Evolutionary conservation across 2,888 invertebrate genomes (phyloP), one percentile per base, ranked within the genome.

Genomic region (Chrysomela aeneicollis): DNA sequence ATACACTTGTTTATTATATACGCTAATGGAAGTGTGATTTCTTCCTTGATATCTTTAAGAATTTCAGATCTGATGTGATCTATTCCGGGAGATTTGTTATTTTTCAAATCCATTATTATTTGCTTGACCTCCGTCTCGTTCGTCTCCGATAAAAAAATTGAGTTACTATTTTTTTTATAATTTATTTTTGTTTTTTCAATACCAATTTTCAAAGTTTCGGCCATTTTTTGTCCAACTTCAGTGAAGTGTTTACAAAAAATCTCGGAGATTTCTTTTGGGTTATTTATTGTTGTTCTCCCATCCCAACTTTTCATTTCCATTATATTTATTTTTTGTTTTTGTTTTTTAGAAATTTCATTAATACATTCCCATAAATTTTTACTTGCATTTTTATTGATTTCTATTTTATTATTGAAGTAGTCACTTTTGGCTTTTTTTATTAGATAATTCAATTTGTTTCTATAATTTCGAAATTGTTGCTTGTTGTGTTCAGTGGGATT

Each of bases 381-480:
- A 30, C 52, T 52, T 18, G 17, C 9, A 8, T 15, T 52, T 52
- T 52, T 26, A 32, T 52, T 30, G 9, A 2, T 8, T 5, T 52
- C 30, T 30, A 52, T 52, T 22, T 52, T 52, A 18, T 52, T 52
- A 30, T 52, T 52, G 10, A 30, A 52, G 32, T 26, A 52, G 17
- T 52, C 32, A 15, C n/a, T n/a, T n/a, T n/a, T n/a, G n/a, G n/a
- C n/a, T n/a, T n/a, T n/a, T n/a, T n/a, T n/a, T n/a, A n/a, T n/a
- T n/a, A n/a, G n/a, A n/a, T n/a, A n/a, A n/a, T n/a, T n/a, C n/a
- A n/a, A n/a, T n/a, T n/a, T n/a, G n/a, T n/a, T n/a, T n/a, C n/a
- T n/a, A n/a, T n/a, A n/a, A n/a, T n/a, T n/a, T n/a, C n/a, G n/a
- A n/a, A n/a, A n/a, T n/a, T n/a, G n/a, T n/a, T n/a, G n/a, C n/a